These are phyloP conservation scores for Halichoeres trimaculatus DNA, from an alignment of 2,113 vertebrate genomes.

Conservation along the genomic window DNA sequence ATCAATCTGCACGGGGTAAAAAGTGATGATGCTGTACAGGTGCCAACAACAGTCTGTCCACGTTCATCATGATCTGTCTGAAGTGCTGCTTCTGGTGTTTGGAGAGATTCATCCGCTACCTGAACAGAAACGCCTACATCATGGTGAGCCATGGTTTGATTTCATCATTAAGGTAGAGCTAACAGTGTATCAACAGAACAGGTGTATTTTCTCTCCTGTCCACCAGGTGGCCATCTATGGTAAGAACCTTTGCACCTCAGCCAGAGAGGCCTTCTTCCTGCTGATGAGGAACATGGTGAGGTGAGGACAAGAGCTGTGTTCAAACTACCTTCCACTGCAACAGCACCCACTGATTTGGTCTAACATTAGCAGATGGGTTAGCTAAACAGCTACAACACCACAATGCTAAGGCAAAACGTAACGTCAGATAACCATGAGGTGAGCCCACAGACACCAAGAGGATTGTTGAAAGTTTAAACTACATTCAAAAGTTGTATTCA, in stretches of 20 bases:
- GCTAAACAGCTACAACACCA: no score
- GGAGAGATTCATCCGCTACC: conserved; percentile 90
- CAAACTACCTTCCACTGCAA: neutral
- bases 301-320: conserved; percentile 70
- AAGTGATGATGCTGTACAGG: no score
- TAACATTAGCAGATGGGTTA: no score
- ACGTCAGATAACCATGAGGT: no score
- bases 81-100: conserved; percentile 96
- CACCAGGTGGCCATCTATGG: conserved; percentile 92
- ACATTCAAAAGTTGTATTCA: no score
- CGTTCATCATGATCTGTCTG: conserved; percentile 90
- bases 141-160: conserved; percentile 85
- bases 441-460: no score
- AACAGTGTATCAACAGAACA: neutral
- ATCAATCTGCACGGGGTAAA: no score
- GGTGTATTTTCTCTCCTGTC: conserved; percentile 32
- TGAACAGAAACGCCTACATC: conserved; percentile 94
- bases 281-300: conserved; percentile 94
- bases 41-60: conserved; percentile 83
- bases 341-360: no score
- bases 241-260: conserved; percentile 91
- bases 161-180: neutral
- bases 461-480: no score
- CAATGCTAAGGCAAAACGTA: no score
- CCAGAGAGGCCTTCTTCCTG: conserved; percentile 90